Conservation (phyloP, 2,888 invertebrate genomes). For the Dicranocentrus wangi region DNA sequence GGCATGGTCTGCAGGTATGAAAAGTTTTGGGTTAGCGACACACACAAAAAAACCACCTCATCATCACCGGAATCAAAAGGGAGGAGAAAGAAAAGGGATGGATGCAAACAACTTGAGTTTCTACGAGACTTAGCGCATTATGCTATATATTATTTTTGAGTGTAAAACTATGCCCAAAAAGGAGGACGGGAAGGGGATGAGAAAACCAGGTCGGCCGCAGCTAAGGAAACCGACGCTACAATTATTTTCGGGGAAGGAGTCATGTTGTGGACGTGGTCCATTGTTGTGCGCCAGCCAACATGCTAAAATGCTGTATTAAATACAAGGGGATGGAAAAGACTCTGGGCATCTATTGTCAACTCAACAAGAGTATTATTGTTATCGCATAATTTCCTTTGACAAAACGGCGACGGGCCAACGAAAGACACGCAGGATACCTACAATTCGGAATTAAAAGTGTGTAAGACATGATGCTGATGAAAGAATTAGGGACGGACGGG, state of each 20-base stretch:
- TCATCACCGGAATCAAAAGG: neutral
- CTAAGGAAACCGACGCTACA: slow-evolving; percentile 73
- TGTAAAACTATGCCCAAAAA: slow-evolving; percentile 56
- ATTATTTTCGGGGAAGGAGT: slow-evolving; percentile 67
- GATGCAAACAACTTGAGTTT: slow-evolving; percentile 27
- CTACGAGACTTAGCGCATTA: too few species aligned
- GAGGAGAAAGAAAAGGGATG: neutral
- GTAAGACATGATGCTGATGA: slow-evolving; percentile 54
- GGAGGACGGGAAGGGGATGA: slow-evolving; percentile 39
- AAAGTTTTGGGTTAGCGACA: slow-evolving; percentile 13
- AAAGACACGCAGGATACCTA: neutral
- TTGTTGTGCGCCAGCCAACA: slow-evolving; percentile 43
- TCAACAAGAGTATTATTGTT: slow-evolving; percentile 41
- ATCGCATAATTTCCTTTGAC: slow-evolving; percentile 40
- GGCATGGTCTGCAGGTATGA: neutral
- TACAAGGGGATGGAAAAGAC: neutral
- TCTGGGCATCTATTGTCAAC: slow-evolving; percentile 24
- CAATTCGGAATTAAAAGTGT: slow-evolving; percentile 19
- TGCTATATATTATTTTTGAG: too few species aligned
- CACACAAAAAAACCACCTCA: too few species aligned
- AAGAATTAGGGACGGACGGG: slow-evolving; percentile 50
- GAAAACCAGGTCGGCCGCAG: slow-evolving; percentile 71
- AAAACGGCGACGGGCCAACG: slow-evolving; percentile 19
- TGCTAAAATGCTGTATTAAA: slow-evolving; percentile 22
- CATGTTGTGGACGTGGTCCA: slow-evolving; percentile 50